A percentile compares a stretch with the other conserved stretches of the same genome.
phyloP scores from a whole-genome alignment of 2,797 vertebrate species.

The Oreochromis mossambicus region DNA sequence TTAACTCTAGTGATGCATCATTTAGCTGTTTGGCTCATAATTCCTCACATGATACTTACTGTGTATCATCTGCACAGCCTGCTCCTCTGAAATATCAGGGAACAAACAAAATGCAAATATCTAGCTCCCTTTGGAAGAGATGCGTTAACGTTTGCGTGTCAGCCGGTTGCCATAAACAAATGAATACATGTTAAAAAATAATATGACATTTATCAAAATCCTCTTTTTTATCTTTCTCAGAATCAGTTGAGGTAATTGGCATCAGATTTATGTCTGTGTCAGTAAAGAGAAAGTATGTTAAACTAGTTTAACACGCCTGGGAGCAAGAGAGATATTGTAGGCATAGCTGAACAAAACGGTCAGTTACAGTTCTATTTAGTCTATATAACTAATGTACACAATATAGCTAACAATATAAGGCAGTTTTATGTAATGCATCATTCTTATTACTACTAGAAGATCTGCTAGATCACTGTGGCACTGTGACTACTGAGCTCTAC shows the following conservation, averaged over 20 bases:
- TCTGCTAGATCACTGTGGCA: not conserved
- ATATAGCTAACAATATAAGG: not conserved
- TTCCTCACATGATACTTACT: not conserved
- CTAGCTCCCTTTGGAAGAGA: not conserved
- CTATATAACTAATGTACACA: not conserved
- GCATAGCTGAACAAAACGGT: not conserved
- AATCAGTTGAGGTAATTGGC: not conserved
- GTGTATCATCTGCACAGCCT: not conserved
- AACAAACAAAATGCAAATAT: not conserved
- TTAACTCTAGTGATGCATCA: conserved; percentile 26
- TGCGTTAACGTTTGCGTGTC: not conserved
- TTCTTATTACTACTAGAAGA: not conserved
- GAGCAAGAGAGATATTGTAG: not conserved
- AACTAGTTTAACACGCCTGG: not conserved
- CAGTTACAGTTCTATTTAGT: not conserved
- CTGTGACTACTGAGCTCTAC: not conserved
- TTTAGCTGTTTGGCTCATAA: not conserved
- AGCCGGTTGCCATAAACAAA: not conserved
- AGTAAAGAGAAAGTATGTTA: not conserved
- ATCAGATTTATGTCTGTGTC: not conserved
- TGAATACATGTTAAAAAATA: not conserved
- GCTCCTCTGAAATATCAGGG: not conserved
- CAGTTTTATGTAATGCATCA: too few relatives aligned
- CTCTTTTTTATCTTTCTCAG: not conserved
- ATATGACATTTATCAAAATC: not conserved